A percentile compares a stretch with the other conserved stretches of the same genome.
These are phyloP conservation scores for Enteromius mattozi DNA, from an alignment of 2,797 vertebrate species.

Conservation along the genomic window DNA sequence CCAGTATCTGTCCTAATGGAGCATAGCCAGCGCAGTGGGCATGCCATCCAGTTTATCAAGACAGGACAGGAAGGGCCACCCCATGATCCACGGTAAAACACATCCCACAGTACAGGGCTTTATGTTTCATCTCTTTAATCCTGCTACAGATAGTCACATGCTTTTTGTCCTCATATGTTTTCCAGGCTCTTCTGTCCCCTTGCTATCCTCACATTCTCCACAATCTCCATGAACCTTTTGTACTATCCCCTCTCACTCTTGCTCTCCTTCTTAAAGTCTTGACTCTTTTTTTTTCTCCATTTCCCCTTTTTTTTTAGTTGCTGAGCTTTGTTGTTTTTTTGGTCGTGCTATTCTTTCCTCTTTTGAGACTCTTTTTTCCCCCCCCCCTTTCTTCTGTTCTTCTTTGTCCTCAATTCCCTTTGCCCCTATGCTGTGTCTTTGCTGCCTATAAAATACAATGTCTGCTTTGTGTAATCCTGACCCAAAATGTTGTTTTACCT, in stretches of 20 bases:
- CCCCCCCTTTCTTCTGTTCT: neutral
- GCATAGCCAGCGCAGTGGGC: conserved; percentile 90
- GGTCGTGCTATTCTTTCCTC: neutral
- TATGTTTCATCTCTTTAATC: neutral
- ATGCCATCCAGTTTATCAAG: conserved; percentile 88
- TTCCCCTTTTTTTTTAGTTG: neutral
- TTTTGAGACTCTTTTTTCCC: neutral
- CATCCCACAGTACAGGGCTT: neutral
- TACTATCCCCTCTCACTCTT: conserved; percentile 11
- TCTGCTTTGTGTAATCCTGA: conserved; percentile 44
- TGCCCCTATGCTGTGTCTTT: conserved; percentile 47
- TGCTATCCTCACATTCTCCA: neutral
- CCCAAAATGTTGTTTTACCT: neutral
- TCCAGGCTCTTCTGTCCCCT: neutral
- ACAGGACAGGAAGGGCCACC: conserved; percentile 92
- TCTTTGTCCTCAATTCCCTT: conserved; percentile 26
- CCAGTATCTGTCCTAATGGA: conserved; percentile 93
- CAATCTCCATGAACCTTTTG: neutral
- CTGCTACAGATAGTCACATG: neutral
- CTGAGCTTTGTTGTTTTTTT: neutral
- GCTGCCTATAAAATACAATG: conserved; percentile 61
- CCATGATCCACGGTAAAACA: conserved; percentile 90
- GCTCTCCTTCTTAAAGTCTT: conserved; percentile 18
- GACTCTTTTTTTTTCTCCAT: neutral
- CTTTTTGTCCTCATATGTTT: neutral